Evolutionary conservation across 2,113 vertebrate genomes (phyloP).

Genomic region (Miniopterus natalensis): DNA sequence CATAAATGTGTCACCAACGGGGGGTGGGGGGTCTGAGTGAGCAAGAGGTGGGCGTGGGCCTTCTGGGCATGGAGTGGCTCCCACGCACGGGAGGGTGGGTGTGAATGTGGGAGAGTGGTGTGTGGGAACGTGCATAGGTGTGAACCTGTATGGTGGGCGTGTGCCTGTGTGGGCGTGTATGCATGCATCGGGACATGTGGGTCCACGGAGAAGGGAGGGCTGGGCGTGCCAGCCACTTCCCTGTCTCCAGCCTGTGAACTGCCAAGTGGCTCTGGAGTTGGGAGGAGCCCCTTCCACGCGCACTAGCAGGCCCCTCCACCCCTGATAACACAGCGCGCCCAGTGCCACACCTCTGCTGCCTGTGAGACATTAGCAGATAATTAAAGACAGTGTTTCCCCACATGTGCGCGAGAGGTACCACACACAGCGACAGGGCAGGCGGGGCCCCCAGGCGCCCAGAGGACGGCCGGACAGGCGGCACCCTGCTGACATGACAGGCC

Average conservation of each 20-base stretch:
- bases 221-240: fast-evolving
- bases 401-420: neutral
- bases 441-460: neutral
- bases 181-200: fast-evolving
- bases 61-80: neutral
- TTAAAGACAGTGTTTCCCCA: constrained; percentile 72
- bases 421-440: neutral
- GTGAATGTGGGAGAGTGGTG: too few species aligned
- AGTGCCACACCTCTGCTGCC: constrained; percentile 63
- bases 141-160: neutral
- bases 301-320: constrained; percentile 70
- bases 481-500: neutral
- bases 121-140: fast-evolving
- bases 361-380: constrained; percentile 78
- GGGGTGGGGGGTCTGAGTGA: neutral
- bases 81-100: fast-evolving
- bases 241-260: fast-evolving
- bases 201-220: neutral
- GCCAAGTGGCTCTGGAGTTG: neutral
- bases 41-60: neutral
- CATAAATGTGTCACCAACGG: fast-evolving
- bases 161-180: fast-evolving
- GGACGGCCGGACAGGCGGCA: neutral
- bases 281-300: neutral
- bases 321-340: constrained; percentile 47